phyloP scores from a whole-genome alignment of 2,888 invertebrate species.

The Luffia ferchaultella region DNA sequence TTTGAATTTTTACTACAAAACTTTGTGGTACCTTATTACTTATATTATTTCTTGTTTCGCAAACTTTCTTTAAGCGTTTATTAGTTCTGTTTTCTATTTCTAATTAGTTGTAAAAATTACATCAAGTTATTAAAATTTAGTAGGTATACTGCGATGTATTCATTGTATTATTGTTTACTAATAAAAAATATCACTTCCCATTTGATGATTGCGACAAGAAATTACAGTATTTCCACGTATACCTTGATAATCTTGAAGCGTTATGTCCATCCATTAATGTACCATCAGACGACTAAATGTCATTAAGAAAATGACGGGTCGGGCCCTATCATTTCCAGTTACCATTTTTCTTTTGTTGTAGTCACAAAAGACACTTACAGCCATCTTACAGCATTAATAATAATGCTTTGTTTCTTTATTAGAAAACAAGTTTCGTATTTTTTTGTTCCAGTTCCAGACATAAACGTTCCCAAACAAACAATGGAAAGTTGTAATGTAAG shows the following conservation, averaged over 20 bases:
- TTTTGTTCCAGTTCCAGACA: too few relatives aligned
- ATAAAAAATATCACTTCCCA: not conserved
- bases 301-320: not conserved
- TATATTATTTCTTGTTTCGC: not conserved
- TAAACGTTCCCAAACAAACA: too few relatives aligned
- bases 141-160: not conserved
- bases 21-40: too few relatives aligned
- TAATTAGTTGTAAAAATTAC: not conserved
- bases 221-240: not conserved
- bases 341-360: not conserved
- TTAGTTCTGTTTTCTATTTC: not conserved
- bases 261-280: not conserved
- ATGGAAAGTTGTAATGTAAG: too few relatives aligned
- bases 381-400: not conserved
- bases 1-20: too few relatives aligned
- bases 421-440: not conserved
- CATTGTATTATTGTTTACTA: not conserved
- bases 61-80: not conserved
- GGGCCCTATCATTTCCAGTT: not conserved
- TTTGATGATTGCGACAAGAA: not conserved
- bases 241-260: not conserved
- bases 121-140: not conserved
- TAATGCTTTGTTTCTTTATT: not conserved
- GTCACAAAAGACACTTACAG: not conserved
- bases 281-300: not conserved